Evolutionary conservation across 2,888 invertebrate species (phyloP), one percentile per base, ranked within the genome.

Genomic region (Serrognathus titanus): DNA sequence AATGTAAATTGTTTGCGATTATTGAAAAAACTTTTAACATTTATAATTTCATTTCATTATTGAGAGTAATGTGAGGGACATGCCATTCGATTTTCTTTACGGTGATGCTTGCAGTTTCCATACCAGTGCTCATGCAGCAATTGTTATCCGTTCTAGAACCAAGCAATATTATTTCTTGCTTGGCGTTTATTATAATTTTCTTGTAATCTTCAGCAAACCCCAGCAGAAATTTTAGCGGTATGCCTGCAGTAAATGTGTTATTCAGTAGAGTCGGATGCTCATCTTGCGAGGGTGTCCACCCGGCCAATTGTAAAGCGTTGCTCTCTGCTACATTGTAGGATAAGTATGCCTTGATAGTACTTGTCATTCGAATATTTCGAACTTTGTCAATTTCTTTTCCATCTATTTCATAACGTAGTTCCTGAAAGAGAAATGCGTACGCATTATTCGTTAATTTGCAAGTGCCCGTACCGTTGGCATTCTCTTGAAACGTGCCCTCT

Each of bases 191-290:
- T 50, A 75, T 64, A 48, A 76, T 68, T 63, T 71, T 72, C 24
- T 68, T 68, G 57, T 72, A 76, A 61, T 76, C 71, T 61, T 73
- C 71, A 12, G 69, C 67, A 63, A 73, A 74, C 4, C 72, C 73
- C 6, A 75, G 54, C 11, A 75, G 36, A 52, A 63, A 61, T 53
- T 67, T 69, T 31, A 75, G 60, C 11, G 73, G 59, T 35, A 59
- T 48, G 16, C 43, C 56, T 2, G 53, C 51, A 39, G 10, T 47
- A 31, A 54, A 48, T 10, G 53, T 13, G 9, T 13, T 41, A n/a
- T 40, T n/a, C n/a, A n/a, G n/a, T n/a, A n/a, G n/a, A n/a, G n/a
- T n/a, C n/a, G n/a, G n/a, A n/a, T n/a, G n/a, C 8, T n/a, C 3
- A 37, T 37, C 10, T n/a, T 13, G 11, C 6, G 7, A 10, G 8